phyloP scores from a whole-genome alignment of 2,888 invertebrate species.

The Anarsia innoxiella region DNA sequence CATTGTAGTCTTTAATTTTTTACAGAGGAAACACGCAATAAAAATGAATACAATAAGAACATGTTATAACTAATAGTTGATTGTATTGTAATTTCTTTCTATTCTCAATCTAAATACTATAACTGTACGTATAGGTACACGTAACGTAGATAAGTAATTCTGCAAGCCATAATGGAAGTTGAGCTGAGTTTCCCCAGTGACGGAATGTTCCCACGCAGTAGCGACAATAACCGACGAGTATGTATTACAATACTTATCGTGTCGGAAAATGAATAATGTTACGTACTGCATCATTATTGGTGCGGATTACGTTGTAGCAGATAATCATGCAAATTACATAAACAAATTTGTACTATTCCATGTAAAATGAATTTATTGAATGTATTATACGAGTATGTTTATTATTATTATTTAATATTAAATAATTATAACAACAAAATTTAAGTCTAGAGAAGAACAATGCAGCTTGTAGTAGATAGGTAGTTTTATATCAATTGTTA shows the following conservation, averaged over 20 bases:
- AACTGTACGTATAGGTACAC: conserved; percentile 12
- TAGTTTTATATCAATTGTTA: too few species aligned
- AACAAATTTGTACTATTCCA: background rate
- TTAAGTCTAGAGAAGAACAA: too few species aligned
- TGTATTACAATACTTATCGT: conserved; percentile 25
- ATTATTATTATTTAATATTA: too few species aligned
- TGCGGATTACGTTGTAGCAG: conserved; percentile 25
- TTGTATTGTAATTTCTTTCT: conserved; percentile 6
- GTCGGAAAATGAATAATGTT: conserved; percentile 28
- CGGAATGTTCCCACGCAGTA: conserved; percentile 29
- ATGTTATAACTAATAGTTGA: conserved; percentile 5
- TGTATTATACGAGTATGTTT: background rate
- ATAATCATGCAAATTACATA: conserved; percentile 16
- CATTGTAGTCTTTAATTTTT: too few species aligned
- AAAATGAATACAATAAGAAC: conserved; percentile 2
- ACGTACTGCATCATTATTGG: conserved; percentile 28
- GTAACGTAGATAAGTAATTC: conserved; percentile 6
- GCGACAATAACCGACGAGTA: conserved; percentile 21
- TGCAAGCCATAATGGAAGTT: conserved; percentile 12
- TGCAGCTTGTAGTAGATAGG: too few species aligned
- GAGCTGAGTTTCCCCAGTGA: conserved; percentile 13
- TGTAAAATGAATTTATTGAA: background rate
- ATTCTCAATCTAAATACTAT: conserved; percentile 11
- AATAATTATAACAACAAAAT: too few species aligned
- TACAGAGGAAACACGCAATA: too few species aligned